Evolutionary conservation across 2,888 invertebrate species (phyloP), one percentile per base, ranked within the genome.

Genomic region (Meandrusa payeni): DNA sequence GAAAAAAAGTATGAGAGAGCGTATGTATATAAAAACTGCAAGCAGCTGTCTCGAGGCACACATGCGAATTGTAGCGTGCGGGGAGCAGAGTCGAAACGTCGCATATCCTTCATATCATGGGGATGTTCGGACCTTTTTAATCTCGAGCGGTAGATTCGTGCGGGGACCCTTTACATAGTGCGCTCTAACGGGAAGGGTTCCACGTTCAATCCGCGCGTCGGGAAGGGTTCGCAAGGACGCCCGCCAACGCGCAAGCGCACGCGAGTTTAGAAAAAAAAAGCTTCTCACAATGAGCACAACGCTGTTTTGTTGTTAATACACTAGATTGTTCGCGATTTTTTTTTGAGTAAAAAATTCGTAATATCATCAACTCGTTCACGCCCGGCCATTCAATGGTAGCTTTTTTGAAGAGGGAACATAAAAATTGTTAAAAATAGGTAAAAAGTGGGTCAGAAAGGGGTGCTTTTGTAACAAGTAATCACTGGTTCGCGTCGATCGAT

Each of bases 341-440:
- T 75, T 73, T 76, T 61, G 60, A 63, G 32, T 10, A 32, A 60
- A 81, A 83, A 81, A 87, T 86, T 81, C 74, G 79, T 87, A 87
- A 87, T 87, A 87, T 87, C 86, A 87, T 87, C 87, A 87, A 87
- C 87, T 87, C 87, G 87, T 87, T 87, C 87, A 87, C 87, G 87
- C 87, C 87, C 86, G 87, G 79, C 55, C 61, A 80, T 87, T 87
- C 76, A 83, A 87, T 78, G 76, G 79, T 79, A 78, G 64, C 73
- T 71, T 69, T 42, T 76, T 80, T 77, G 76, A 76, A 81, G 79
- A 80, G 85, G 77, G 80, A 78, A 72, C 61, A 61, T 66, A 75
- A 78, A 79, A 83, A 78, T 79, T 78, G 74, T 80, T 79, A 78
- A 83, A 82, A 86, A 78, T 75, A 70, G 72, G 78, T 80, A 85